Evolutionary conservation across 2,888 invertebrate genomes (phyloP).

Genomic region (Erebia ligea): DNA sequence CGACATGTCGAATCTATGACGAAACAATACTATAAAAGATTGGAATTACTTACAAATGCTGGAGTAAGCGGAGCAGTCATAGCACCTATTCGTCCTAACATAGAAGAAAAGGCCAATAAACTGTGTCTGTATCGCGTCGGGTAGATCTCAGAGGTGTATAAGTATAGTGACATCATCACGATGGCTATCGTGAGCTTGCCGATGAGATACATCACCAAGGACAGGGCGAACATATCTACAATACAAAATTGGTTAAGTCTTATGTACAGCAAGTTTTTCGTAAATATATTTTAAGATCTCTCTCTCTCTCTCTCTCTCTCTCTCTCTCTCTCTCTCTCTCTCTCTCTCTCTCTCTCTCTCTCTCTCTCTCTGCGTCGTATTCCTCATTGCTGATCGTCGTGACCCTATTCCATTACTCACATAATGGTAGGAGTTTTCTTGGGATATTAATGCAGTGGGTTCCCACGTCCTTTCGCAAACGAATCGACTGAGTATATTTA

Average conservation of each 20-base stretch:
- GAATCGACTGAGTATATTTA: too few relatives aligned
- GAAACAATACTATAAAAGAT: too few relatives aligned
- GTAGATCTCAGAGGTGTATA: constrained; percentile 85
- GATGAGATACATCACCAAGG: constrained; percentile 73
- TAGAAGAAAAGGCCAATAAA: constrained; percentile 83
- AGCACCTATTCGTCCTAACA: constrained; percentile 85
- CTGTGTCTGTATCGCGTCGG: constrained; percentile 84
- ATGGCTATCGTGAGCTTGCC: constrained; percentile 84
- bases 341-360: too few relatives aligned
- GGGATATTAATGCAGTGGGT: too few relatives aligned
- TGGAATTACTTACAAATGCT: constrained; percentile 67
- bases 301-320: too few relatives aligned
- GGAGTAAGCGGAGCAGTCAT: constrained; percentile 85
- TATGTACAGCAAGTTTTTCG: not conserved
- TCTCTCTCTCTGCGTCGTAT: too few relatives aligned
- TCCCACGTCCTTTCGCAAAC: too few relatives aligned
- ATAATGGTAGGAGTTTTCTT: too few relatives aligned
- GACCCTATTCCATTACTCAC: too few relatives aligned
- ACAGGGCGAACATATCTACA: constrained; percentile 45
- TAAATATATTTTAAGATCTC: not conserved
- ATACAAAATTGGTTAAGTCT: not conserved
- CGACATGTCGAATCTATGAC: too few relatives aligned
- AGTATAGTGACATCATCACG: constrained; percentile 81
- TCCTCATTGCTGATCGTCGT: too few relatives aligned
- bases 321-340: too few relatives aligned